Conservation (phyloP, 92 coral and sea anemone species). For the Siderastrea radians region DNA sequence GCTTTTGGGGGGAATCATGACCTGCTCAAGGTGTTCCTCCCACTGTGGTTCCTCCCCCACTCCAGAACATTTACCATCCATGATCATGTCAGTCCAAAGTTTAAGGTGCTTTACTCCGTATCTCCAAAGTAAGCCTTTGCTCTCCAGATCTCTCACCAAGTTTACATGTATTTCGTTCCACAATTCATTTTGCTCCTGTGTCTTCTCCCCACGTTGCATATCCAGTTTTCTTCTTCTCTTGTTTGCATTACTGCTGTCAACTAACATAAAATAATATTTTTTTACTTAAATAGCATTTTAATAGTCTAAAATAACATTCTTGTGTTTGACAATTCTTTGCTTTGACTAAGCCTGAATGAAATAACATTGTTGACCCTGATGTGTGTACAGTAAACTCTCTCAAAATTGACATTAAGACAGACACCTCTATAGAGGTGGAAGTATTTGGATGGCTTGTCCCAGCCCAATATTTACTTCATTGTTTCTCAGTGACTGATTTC, state of each 20-base stretch:
- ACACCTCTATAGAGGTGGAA: too few species aligned
- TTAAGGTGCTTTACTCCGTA: slow-evolving; percentile 65
- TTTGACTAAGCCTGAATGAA: slow-evolving; percentile 3
- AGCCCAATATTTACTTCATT: too few species aligned
- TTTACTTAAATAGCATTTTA: slow-evolving; percentile 1
- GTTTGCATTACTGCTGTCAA: slow-evolving; percentile 16
- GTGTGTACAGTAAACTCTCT: slow-evolving; percentile 3
- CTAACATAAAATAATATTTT: slow-evolving; percentile 6
- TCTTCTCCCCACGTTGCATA: slow-evolving; percentile 27
- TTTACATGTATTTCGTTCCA: slow-evolving; percentile 63
- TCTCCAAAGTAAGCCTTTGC: slow-evolving; percentile 59
- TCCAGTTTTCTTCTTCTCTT: slow-evolving; percentile 59
- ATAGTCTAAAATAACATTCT: slow-evolving; percentile 1
- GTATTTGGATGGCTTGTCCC: too few species aligned
- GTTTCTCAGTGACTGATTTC: too few species aligned
- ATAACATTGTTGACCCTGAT: slow-evolving; percentile 8
- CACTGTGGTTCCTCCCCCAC: slow-evolving; percentile 73
- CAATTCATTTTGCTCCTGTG: slow-evolving; percentile 49
- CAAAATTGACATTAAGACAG: too few species aligned
- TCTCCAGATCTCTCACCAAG: slow-evolving; percentile 69
- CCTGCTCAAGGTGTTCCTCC: slow-evolving; percentile 56
- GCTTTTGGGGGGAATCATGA: slow-evolving; percentile 59
- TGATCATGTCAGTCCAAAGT: slow-evolving; percentile 67
- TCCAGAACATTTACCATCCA: slow-evolving; percentile 58
- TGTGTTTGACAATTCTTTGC: slow-evolving; percentile 11